Evolutionary conservation across 1,140 invertebrate species (phyloP), one percentile per base, ranked within the genome.

Genomic region (Papilio polyxenes): DNA sequence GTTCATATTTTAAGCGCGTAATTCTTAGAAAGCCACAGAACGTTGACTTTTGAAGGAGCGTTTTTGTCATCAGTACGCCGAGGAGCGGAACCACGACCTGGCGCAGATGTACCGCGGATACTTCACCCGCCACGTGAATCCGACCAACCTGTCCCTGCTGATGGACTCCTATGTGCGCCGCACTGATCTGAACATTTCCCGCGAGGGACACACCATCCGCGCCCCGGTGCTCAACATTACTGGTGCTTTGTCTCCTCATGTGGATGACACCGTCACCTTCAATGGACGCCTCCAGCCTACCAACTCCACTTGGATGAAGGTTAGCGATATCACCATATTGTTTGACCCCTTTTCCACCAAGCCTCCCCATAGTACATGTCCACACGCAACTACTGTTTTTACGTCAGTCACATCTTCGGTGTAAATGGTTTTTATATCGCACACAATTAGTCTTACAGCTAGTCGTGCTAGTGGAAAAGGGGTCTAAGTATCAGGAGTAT

Each of bases 281-380:
- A 99, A 99, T 93, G 97, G 98, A 13, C 96, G 98, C 82, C 96
- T 99, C 84, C 97, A 99, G 95, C 99, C 99, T 9, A 96, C 97
- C 81, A 98, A 98, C 91, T 98, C 98, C 65, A 98, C 98, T 77
- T 99, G 99, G 98, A 98, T 99, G 97, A 99, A 99, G 90, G 92
- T 94, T 75, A 76, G 76, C 75, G 13, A 0, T 31, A 31, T 75
- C 15, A 48, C 23, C n/a, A 20, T 75, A 10, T 17, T 10, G n/a
- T 75, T 2, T 13, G 4, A 10, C 4, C 62, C 2, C 10, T 31
- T 31, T 69, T 17, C 9, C 0, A 9, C 8, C 10, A 23, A 13
- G 11, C 23, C 1, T 44, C 40, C 7, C 40, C 4, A 2, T 44
- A 7, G 40, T 44, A 44, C 40, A 4, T 44, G 40, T 44, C 40